Evolutionary conservation across 2,888 invertebrate species (phyloP).

Genomic region (Eudemis profundana): DNA sequence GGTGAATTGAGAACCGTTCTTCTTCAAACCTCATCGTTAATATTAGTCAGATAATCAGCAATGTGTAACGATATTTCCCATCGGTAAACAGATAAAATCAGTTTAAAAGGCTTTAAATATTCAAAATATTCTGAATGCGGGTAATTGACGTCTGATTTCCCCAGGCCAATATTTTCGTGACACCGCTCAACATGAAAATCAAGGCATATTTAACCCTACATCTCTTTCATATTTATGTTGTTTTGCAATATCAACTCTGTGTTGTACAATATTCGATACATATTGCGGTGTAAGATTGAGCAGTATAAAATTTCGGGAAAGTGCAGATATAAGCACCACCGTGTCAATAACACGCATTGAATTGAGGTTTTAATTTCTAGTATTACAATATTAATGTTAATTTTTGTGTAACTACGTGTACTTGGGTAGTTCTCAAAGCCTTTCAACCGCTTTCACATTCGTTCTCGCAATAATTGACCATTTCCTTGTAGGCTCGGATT

Average conservation of each 20-base stretch:
- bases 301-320: neutral
- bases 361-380: neutral
- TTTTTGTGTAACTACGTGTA: too few species aligned
- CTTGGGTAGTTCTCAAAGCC: too few species aligned
- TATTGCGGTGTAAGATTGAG: too few species aligned
- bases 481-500: too few species aligned
- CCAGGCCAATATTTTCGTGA: neutral
- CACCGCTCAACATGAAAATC: neutral
- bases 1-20: too few species aligned
- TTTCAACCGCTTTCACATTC: too few species aligned
- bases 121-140: slow-evolving; percentile 4
- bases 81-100: slow-evolving; percentile 5
- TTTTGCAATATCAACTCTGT: neutral
- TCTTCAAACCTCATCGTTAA: too few species aligned
- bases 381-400: too few species aligned
- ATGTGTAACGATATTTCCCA: too few species aligned
- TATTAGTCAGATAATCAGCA: too few species aligned
- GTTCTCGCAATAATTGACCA: too few species aligned
- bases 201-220: neutral
- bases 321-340: neutral
- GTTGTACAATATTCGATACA: neutral
- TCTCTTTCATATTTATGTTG: neutral
- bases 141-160: slow-evolving; percentile 13
- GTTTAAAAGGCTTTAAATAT: neutral
- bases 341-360: neutral